Percentiles rank a stretch among this genome's conserved stretches.
Evolutionary conservation across 30 jellyfish, hydroid and myxozoan species (phyloP).

Genomic region (Phacellophora camtschatica): DNA sequence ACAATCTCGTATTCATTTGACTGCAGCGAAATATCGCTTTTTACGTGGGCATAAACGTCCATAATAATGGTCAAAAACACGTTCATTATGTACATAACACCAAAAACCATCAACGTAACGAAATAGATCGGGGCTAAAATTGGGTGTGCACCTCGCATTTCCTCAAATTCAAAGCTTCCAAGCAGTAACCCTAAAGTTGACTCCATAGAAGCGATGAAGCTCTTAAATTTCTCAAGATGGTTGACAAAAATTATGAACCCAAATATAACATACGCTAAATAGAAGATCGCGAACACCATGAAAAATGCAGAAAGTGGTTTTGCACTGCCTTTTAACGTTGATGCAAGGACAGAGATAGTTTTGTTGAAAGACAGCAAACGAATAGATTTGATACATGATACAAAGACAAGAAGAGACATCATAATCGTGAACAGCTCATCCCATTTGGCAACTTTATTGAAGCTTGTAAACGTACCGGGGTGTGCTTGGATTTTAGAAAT

Average conservation of each 20-base stretch:
- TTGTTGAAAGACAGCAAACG: conserved; percentile 89
- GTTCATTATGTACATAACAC: conserved; percentile 95
- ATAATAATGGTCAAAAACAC: conserved; percentile 92
- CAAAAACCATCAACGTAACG: conserved; percentile 82
- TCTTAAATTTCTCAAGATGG: conserved; percentile 67
- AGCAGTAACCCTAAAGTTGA: conserved; percentile 84
- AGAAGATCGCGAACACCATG: conserved; percentile 79
- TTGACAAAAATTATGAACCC: conserved; percentile 91
- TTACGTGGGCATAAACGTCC: conserved; percentile 95
- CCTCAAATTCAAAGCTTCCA: conserved; percentile 87
- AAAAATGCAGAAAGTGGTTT: conserved; percentile 92
- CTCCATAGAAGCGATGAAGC: conserved; percentile 82
- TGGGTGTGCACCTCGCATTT: conserved; percentile 75
- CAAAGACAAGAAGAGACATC: conserved; percentile 77
- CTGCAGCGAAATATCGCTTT: conserved; percentile 75
- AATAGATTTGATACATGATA: conserved; percentile 91
- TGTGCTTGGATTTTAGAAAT: conserved; percentile 68
- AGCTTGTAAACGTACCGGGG: conserved; percentile 92
- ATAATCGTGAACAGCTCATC: conserved; percentile 76
- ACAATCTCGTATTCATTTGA: conserved; percentile 92
- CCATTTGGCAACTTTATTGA: conserved; percentile 97
- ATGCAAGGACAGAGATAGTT: conserved; percentile 87
- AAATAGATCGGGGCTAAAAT: conserved; percentile 89
- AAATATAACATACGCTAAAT: conserved; percentile 72
- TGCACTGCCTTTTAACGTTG: conserved; percentile 91